Evolutionary conservation across 2,113 vertebrate genomes (phyloP).

Genomic region (Psittacula cyanocephala): DNA sequence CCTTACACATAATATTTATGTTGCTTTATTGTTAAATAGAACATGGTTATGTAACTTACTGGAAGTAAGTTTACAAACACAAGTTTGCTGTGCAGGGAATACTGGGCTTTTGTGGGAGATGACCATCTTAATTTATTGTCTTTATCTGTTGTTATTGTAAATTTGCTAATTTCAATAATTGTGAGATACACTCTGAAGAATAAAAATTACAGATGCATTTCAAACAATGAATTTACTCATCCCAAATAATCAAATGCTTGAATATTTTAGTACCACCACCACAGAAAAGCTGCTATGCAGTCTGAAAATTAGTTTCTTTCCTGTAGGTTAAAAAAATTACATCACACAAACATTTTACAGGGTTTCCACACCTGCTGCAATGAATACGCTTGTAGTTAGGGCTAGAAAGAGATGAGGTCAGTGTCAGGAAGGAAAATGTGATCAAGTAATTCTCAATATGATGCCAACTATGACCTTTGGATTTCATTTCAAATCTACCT

Average conservation of each 20-base stretch:
- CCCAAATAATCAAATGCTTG: neutral
- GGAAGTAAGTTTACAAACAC: neutral
- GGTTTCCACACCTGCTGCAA: neutral
- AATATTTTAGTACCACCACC: neutral
- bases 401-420: constrained; percentile 30
- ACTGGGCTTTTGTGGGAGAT: neutral
- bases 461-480: constrained; percentile 52
- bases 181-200: neutral
- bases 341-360: neutral
- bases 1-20: too few species aligned
- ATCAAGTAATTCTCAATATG: constrained; percentile 34
- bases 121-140: neutral
- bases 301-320: neutral
- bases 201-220: neutral
- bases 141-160: neutral
- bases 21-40: neutral
- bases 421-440: constrained; percentile 28
- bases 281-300: neutral
- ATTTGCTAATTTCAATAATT: neutral
- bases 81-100: neutral
- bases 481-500: constrained; percentile 52
- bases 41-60: neutral
- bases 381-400: neutral
- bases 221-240: neutral
- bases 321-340: neutral